Conservation (phyloP, 1,140 invertebrate genomes). For the Muscidifurax raptorellus region DNA sequence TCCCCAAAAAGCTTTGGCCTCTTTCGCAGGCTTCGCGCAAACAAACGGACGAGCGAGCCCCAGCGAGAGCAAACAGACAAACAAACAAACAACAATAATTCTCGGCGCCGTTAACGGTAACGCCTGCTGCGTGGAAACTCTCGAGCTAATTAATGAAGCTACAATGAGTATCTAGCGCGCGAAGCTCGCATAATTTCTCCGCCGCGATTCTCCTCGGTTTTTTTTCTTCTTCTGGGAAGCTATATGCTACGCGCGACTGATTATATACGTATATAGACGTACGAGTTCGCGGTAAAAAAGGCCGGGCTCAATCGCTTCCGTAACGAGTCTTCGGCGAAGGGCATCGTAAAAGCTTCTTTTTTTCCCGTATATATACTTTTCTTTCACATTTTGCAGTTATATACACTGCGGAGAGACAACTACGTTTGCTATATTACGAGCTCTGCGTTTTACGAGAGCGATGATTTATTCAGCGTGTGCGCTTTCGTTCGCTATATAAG, state of each 20-base stretch:
- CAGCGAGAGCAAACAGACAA: not conserved
- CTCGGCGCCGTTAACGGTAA: too few species aligned
- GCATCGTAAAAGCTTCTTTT: not conserved
- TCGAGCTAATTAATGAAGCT: conserved; percentile 1
- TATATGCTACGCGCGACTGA: not conserved
- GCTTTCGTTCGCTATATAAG: too few species aligned
- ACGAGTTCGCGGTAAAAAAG: not conserved
- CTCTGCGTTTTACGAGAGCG: not conserved
- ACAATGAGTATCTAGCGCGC: not conserved
- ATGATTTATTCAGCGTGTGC: not conserved
- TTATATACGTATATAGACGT: not conserved
- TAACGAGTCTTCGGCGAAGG: not conserved
- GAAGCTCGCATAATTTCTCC: not conserved
- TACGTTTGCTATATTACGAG: too few species aligned
- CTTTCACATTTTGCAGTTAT: not conserved
- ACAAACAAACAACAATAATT: not conserved
- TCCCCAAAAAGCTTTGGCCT: not conserved
- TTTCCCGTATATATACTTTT: not conserved
- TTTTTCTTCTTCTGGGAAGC: not conserved
- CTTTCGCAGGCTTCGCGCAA: not conserved
- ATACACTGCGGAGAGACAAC: too few species aligned
- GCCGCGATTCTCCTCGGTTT: not conserved
- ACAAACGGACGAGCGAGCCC: not conserved
- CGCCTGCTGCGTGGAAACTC: not conserved
- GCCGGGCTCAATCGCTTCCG: not conserved